These are phyloP conservation scores for Sorex fumeus DNA, from an alignment of 2,113 vertebrate species.

Conservation along the genomic window DNA sequence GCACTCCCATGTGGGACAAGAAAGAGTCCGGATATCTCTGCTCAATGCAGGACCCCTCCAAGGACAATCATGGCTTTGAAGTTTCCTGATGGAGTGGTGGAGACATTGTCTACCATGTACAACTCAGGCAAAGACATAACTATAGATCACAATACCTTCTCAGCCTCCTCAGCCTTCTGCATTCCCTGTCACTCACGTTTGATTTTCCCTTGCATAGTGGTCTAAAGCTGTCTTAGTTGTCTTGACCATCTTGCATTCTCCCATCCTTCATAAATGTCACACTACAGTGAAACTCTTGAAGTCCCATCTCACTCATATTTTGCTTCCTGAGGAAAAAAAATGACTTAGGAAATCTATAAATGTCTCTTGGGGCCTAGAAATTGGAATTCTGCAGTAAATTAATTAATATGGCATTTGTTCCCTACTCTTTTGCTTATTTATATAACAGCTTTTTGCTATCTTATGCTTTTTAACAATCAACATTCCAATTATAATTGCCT, in stretches of 20 bases:
- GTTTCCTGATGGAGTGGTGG: not conserved
- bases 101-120: not conserved
- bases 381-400: not conserved
- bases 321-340: not conserved
- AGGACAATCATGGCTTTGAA: not conserved
- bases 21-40: not conserved
- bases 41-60: not conserved
- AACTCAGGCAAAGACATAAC: not conserved
- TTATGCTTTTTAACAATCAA: slow-evolving; percentile 15
- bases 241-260: no score
- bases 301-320: not conserved
- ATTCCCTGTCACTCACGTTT: not conserved
- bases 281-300: not conserved
- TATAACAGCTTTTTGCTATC: not conserved
- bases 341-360: not conserved
- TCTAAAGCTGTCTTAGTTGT: no score
- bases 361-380: not conserved
- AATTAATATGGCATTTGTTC: not conserved
- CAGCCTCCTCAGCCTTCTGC: no score
- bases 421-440: not conserved
- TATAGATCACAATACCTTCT: no score
- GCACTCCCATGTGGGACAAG: accelerated
- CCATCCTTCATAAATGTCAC: no score
- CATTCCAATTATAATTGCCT: not conserved
- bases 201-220: no score